Base-by-base conservation (phyloP, 1,140 invertebrate genomes). In the Pararge aegeria region DNA sequence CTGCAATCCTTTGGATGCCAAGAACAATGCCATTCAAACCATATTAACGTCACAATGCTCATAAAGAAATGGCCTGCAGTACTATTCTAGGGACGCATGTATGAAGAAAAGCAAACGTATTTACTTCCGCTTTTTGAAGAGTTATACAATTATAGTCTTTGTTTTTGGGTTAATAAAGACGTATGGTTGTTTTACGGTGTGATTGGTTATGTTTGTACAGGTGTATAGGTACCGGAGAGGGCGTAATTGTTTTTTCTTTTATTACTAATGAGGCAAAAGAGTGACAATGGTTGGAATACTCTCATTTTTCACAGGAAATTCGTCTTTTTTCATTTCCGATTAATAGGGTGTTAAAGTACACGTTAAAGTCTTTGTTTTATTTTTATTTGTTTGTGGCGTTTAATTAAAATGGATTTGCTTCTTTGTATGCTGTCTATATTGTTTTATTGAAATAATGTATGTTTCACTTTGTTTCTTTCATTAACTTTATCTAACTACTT, bases 241-340 rank as follows among this genome's bases (percentile, higher is more conserved):
- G 57, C 52, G 76, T 78, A 80, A 87, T 84, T 87, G 79, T 83
- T 76, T 82, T 84, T 86, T 82, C 80, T 75, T 75, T 77, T 73
- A 69, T 80, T 85, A 76, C 75, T 87, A 87, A 87, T 87, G 84
- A 87, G 79, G 80, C 75, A 73, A 70, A 75, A 77, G 78, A 82
- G 73, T 70, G 72, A 85, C 78, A 80, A 83, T 84, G 53, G 71
- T 70, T 44, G 55, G 37, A 42, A 50, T 54, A 65, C 52, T 38
- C 38, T 65, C 49, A 65, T 60, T 60, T 60, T 44, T 49, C 44
- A 51, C 27, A 55, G 34, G 59, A 49, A 60, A 64, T 58, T 49
- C 46, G 46, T 46, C 53, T 64, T 55, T 61, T 64, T 64, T 64
- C 42, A 61, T 55, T 67, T 64, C 59, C 68, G 58, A 59, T 54